A percentile compares a stretch with the other conserved stretches of the same genome.
Conservation (phyloP, 1,140 invertebrate genomes). For the Trachymyrmex septentrionalis region DNA sequence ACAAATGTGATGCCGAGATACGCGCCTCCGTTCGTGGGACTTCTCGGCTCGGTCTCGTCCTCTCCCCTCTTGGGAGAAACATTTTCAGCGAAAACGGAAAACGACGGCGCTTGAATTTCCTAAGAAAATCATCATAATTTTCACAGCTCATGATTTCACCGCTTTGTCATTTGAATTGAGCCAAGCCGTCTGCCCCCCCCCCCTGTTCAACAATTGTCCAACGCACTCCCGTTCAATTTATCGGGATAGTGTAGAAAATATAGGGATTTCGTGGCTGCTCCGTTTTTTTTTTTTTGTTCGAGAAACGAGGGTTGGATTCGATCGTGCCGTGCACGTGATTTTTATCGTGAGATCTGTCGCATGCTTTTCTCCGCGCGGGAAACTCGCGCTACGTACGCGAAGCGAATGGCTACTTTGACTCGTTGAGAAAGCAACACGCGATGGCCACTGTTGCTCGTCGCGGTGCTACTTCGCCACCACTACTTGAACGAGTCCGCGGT, state of each 20-base stretch:
- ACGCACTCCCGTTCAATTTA: not conserved
- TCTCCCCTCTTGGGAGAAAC: not conserved
- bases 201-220: not conserved
- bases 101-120: not conserved
- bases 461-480: slow-evolving; percentile 60
- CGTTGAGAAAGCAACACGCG: slow-evolving; percentile 73
- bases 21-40: not conserved
- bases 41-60: slow-evolving; percentile 18
- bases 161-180: too few relatives aligned
- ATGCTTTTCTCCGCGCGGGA: slow-evolving; percentile 3
- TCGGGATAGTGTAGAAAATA: not conserved
- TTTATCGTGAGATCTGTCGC: slow-evolving; percentile 20
- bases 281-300: too few relatives aligned
- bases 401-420: slow-evolving; percentile 78
- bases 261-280: not conserved
- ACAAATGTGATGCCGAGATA: slow-evolving; percentile 18
- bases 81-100: too few relatives aligned
- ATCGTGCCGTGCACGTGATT: not conserved
- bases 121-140: not conserved
- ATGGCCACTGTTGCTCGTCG: slow-evolving; percentile 76
- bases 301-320: not conserved
- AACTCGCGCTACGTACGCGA: slow-evolving; percentile 67
- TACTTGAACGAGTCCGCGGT: slow-evolving; percentile 60
- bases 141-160: not conserved
- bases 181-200: not conserved